Base-by-base conservation (phyloP, 2,888 invertebrate species). In the Epiblema foenella region DNA sequence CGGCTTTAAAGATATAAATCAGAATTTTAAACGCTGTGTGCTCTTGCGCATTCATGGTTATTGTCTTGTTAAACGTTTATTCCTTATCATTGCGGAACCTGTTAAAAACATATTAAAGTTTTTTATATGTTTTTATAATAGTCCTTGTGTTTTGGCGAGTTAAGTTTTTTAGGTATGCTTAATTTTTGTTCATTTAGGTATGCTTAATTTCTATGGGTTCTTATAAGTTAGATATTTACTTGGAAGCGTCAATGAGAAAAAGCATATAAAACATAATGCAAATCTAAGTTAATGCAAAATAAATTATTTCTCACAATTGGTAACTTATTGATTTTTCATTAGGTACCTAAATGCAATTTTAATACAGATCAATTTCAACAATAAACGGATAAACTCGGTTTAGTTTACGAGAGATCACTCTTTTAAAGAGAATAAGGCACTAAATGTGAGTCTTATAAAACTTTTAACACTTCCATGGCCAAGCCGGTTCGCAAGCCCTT, bases 1-100 rank as follows among this genome's bases (percentile, higher is more conserved):
- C 49, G 49, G 49, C 68, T 75, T 73, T 68, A 73, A 70, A 87
- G 90, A 91, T 90, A 79, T 66, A 69, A 76, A 90, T 89, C 89
- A 79, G 77, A 77, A 76, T 81, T 79, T 78, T 84, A 74, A 81
- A 82, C 80, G 76, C 82, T 81, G 81, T 86, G 85, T 86, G 84
- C 78, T 84, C 81, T 83, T 78, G 76, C 81, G 83, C 81, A 78
- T 81, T 86, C 77, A 78, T 78, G 79, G 84, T 87, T 85, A 86
- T 85, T 82, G 77, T 82, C 82, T 81, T 79, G 82, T 83, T 83
- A 77, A 80, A 75, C 81, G 81, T 83, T 82, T 81, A 65, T 65
- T 72, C 56, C 49, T 73, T 60, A 64, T 65, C 29, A 68, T 68
- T 58, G 49, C 29, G 39, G 39, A 70, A 66, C 66, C 46, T 49